Percentiles rank a stretch among this genome's conserved stretches.
phyloP scores from a whole-genome alignment of 2,888 invertebrate species.

The Drosophila bunnanda region DNA sequence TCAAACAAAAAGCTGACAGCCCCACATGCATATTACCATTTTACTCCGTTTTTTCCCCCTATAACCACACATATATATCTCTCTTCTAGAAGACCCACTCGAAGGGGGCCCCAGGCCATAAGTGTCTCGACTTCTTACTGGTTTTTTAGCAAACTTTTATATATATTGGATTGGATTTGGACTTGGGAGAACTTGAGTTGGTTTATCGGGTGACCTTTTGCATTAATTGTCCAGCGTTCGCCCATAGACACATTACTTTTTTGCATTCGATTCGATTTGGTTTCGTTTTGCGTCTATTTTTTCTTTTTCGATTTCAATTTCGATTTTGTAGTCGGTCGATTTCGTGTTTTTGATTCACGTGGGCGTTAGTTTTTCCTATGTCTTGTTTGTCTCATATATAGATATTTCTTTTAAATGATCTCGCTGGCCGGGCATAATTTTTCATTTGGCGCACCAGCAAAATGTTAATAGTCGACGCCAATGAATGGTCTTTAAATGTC shows the following conservation, averaged over 20 bases:
- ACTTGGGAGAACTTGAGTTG: conserved; percentile 18
- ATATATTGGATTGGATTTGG: not conserved
- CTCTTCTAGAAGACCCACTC: conserved; percentile 28
- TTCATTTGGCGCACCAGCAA: conserved; percentile 40
- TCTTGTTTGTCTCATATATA: conserved; percentile 32
- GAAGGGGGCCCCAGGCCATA: conserved; percentile 27
- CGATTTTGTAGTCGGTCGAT: conserved; percentile 22
- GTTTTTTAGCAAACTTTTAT: conserved; percentile 27
- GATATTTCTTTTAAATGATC: conserved; percentile 39
- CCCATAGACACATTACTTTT: conserved; percentile 27
- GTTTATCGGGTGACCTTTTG: conserved; percentile 65
- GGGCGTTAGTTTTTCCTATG: conserved; percentile 66
- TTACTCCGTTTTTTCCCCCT: not conserved
- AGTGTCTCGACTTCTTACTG: conserved; percentile 38
- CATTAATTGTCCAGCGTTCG: conserved; percentile 62
- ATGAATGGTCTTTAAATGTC: conserved; percentile 16
- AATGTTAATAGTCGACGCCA: conserved; percentile 44
- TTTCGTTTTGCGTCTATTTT: not conserved
- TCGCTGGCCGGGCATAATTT: conserved; percentile 34
- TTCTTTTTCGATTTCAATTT: conserved; percentile 31
- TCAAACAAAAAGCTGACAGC: conserved; percentile 58
- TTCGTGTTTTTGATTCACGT: conserved; percentile 44
- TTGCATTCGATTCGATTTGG: conserved; percentile 39
- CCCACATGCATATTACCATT: conserved; percentile 38
- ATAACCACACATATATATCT: no score